phyloP scores from a whole-genome alignment of 2,113 vertebrate genomes.

The Cathartes aura region DNA sequence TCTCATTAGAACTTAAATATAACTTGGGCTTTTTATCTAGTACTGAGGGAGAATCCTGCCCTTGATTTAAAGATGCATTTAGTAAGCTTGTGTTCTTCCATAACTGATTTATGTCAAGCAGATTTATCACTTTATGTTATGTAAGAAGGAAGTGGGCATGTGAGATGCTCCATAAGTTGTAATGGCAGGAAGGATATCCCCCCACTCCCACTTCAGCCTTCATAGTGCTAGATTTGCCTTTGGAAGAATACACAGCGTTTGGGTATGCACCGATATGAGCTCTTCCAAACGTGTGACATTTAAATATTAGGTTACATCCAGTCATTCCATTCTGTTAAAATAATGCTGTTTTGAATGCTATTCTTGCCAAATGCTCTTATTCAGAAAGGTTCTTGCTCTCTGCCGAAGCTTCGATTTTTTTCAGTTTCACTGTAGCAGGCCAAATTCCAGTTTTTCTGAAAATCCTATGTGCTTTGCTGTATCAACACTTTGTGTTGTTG shows the following conservation, averaged over 20 bases:
- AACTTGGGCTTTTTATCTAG: conserved; percentile 26
- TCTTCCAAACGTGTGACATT: not conserved
- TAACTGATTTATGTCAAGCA: not conserved
- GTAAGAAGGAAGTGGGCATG: not conserved
- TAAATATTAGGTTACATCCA: not conserved
- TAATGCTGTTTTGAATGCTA: not conserved
- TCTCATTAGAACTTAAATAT: not conserved
- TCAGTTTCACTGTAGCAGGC: not conserved
- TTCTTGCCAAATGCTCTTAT: not conserved
- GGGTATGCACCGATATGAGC: accelerated
- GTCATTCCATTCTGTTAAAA: not conserved
- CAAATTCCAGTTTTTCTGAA: not conserved
- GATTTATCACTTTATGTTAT: not conserved
- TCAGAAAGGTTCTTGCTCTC: not conserved
- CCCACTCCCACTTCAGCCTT: not conserved
- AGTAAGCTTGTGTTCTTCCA: conserved; percentile 16
- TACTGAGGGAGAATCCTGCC: not conserved
- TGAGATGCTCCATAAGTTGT: not conserved
- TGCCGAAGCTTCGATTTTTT: not conserved
- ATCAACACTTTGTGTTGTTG: not conserved
- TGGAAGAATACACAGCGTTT: not conserved
- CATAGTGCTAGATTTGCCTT: not conserved
- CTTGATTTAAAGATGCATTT: conserved; percentile 16
- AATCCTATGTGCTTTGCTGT: accelerated
- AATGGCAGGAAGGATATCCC: not conserved